Evolutionary conservation across 2,113 vertebrate species (phyloP).

Genomic region (Passer montanus): DNA sequence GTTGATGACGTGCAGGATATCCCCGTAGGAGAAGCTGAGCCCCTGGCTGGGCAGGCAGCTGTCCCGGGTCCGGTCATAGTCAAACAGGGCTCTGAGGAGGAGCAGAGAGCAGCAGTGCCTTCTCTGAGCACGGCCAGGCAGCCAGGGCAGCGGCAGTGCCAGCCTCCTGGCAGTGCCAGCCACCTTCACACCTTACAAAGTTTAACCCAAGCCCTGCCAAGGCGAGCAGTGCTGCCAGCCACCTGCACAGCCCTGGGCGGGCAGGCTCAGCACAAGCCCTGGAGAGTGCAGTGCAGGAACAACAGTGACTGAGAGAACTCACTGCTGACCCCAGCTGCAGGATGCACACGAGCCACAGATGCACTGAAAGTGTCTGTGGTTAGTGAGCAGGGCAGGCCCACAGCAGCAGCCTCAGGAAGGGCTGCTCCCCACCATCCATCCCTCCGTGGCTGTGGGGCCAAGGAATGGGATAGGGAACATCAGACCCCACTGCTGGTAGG

Average conservation of each 20-base stretch:
- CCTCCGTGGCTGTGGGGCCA: accelerated
- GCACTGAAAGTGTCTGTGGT: accelerated
- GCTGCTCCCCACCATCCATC: background rate
- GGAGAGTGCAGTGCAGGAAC: accelerated
- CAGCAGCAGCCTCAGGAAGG: background rate
- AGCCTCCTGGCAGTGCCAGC: accelerated
- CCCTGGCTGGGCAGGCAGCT: slow-evolving; percentile 98
- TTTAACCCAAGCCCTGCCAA: background rate
- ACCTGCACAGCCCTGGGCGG: background rate
- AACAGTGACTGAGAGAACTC: background rate
- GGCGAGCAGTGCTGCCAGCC: accelerated
- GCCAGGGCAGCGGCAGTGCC: background rate
- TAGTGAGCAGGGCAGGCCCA: background rate
- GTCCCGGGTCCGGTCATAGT: slow-evolving; percentile 97
- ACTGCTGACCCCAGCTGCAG: background rate
- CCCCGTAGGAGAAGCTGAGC: slow-evolving; percentile 96
- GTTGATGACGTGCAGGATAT: slow-evolving; percentile 97
- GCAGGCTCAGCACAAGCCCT: background rate
- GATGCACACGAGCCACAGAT: background rate
- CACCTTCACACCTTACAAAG: background rate
- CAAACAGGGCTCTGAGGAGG: slow-evolving; percentile 89
- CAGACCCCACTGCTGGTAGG: background rate
- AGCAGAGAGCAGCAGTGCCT: background rate
- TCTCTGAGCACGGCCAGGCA: background rate
- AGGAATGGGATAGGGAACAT: background rate